A percentile compares a stretch with the other conserved stretches of the same genome.
Evolutionary conservation across 2,113 vertebrate species (phyloP).

Genomic region (Rhipidura dahli): DNA sequence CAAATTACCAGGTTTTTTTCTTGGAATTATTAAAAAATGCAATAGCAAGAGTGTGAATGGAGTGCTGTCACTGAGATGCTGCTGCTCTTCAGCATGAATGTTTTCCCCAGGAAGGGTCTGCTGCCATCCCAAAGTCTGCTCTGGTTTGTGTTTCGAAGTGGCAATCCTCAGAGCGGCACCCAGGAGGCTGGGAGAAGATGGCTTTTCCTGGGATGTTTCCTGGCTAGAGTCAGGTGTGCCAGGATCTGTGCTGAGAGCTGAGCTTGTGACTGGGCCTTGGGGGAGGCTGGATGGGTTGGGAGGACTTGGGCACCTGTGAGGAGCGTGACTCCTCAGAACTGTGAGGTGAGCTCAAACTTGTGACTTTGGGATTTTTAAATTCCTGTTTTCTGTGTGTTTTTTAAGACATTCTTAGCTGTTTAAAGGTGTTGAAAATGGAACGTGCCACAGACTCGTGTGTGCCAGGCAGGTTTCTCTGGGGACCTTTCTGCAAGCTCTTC

Average conservation of each 20-base stretch:
- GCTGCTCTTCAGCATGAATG: not conserved
- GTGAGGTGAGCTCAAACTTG: not conserved
- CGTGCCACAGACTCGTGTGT: fast-evolving
- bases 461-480: not conserved
- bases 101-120: not conserved
- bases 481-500: not conserved
- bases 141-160: not conserved
- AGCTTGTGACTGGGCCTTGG: not conserved
- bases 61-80: not conserved
- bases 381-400: not conserved
- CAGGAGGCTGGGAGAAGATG: not conserved
- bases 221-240: not conserved
- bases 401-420: not conserved
- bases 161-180: not conserved
- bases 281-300: not conserved
- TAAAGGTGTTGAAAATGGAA: not conserved
- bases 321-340: not conserved
- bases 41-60: not conserved
- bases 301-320: not conserved
- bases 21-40: not conserved
- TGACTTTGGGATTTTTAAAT: not conserved
- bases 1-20: not conserved
- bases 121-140: not conserved
- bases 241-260: not conserved
- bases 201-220: not conserved